phyloP scores from a whole-genome alignment of 2,888 invertebrate genomes.

The Nomada fucata region DNA sequence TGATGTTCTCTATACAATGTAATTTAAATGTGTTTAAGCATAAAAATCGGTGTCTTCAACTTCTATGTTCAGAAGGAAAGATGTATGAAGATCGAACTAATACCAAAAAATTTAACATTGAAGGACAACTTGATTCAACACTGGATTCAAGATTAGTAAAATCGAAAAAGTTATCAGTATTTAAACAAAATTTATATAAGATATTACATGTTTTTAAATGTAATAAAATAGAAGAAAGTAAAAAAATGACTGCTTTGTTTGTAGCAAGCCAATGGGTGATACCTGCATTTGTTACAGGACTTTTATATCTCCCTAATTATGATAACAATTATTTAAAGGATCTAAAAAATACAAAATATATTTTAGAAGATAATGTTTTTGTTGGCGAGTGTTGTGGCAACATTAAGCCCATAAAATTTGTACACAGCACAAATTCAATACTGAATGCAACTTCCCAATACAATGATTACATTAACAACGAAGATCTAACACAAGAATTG shows the following conservation, averaged over 20 bases:
- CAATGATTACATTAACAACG: constrained; percentile 61
- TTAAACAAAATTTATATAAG: constrained; percentile 12
- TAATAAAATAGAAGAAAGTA: constrained; percentile 22
- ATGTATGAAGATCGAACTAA: background rate
- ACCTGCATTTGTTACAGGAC: constrained; percentile 71
- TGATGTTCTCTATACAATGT: constrained; percentile 75
- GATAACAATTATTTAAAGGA: constrained; percentile 45
- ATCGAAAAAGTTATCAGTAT: constrained; percentile 4
- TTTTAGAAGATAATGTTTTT: constrained; percentile 72
- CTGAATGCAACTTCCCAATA: constrained; percentile 24
- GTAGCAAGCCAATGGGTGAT: constrained; percentile 78
- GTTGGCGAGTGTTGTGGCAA: constrained; percentile 69
- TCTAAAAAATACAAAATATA: constrained; percentile 66
- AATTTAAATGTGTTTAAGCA: constrained; percentile 62
- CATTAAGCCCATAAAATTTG: background rate
- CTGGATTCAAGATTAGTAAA: background rate
- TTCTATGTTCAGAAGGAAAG: constrained; percentile 13
- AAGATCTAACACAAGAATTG: constrained; percentile 47
- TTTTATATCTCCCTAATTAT: constrained; percentile 69
- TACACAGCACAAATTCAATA: constrained; percentile 29
- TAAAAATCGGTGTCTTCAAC: constrained; percentile 51
- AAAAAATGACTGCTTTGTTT: constrained; percentile 61
- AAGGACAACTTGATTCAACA: constrained; percentile 11
- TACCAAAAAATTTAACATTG: background rate
- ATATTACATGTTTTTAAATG: constrained; percentile 25